Conservation (phyloP, 2,888 invertebrate species). For the Cheilosia vulpina region DNA sequence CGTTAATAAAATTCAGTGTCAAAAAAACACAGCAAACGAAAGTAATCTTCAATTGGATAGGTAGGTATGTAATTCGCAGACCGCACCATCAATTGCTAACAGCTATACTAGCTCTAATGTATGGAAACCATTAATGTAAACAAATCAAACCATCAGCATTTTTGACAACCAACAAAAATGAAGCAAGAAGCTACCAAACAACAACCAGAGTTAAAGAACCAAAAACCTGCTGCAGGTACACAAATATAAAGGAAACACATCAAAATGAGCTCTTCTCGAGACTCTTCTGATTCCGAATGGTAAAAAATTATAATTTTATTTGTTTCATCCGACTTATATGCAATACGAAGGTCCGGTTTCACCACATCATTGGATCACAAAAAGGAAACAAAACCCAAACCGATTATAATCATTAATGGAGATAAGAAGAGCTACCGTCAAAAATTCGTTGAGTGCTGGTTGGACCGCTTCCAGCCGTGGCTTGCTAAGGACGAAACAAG, state of each 20-base stretch:
- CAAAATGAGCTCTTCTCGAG: neutral
- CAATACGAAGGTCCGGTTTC: neutral
- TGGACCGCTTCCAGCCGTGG: slow-evolving; percentile 81
- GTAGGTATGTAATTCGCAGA: no score
- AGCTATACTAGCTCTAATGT: no score
- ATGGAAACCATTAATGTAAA: no score
- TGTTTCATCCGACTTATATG: slow-evolving; percentile 59
- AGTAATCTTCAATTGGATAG: no score
- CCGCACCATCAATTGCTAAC: no score
- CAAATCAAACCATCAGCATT: no score
- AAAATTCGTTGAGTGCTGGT: slow-evolving; percentile 82
- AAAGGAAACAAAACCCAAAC: neutral
- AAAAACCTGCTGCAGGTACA: no score
- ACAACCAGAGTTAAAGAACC: no score
- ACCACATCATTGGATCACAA: neutral
- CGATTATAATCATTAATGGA: neutral
- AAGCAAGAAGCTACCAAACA: no score
- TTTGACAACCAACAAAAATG: no score
- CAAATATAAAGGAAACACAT: neutral
- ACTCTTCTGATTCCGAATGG: slow-evolving; percentile 8
- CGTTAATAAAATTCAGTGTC: no score
- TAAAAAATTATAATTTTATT: neutral
- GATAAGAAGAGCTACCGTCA: slow-evolving; percentile 75
- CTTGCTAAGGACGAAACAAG: slow-evolving; percentile 78
- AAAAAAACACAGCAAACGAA: no score